phyloP scores from a whole-genome alignment of 1,140 invertebrate genomes.

The Oryctes rhinoceros region DNA sequence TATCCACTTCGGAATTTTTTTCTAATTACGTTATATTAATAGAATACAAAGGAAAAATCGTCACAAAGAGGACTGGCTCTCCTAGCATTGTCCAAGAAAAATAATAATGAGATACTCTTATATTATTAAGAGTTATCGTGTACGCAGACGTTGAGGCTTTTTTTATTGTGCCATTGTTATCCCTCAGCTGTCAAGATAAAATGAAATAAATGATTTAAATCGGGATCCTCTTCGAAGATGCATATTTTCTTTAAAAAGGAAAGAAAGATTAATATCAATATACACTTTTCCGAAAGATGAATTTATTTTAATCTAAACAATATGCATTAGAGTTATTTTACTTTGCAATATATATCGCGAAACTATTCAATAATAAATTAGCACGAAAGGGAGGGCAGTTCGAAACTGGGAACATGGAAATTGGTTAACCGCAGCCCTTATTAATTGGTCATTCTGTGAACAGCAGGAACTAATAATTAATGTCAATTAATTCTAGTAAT shows the following conservation, averaged over 20 bases:
- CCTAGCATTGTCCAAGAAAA: too few relatives aligned
- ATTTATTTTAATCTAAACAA: too few relatives aligned
- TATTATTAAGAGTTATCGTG: too few relatives aligned
- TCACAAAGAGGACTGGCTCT: too few relatives aligned
- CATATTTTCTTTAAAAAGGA: background rate
- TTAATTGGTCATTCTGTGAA: conserved; percentile 55
- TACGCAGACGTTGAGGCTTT: too few relatives aligned
- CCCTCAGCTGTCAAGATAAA: too few relatives aligned
- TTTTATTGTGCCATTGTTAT: too few relatives aligned
- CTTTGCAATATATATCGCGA: background rate
- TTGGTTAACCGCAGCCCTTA: conserved; percentile 49
- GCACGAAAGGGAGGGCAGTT: background rate
- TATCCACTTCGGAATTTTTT: conserved; percentile 50
- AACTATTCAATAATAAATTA: conserved; percentile 7
- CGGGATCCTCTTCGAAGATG: background rate
- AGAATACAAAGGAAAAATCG: conserved; percentile 14
- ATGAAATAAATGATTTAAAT: background rate
- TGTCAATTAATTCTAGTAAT: conserved; percentile 59
- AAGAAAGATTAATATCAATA: background rate
- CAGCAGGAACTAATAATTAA: conserved; percentile 57
- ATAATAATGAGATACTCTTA: too few relatives aligned
- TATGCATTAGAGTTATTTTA: too few relatives aligned
- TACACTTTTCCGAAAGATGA: background rate
- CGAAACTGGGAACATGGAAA: background rate
- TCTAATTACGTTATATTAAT: conserved; percentile 47